Evolutionary conservation across 2,797 vertebrate genomes (phyloP), one percentile per base, ranked within the genome.

Genomic region (Neostethus bicornis): DNA sequence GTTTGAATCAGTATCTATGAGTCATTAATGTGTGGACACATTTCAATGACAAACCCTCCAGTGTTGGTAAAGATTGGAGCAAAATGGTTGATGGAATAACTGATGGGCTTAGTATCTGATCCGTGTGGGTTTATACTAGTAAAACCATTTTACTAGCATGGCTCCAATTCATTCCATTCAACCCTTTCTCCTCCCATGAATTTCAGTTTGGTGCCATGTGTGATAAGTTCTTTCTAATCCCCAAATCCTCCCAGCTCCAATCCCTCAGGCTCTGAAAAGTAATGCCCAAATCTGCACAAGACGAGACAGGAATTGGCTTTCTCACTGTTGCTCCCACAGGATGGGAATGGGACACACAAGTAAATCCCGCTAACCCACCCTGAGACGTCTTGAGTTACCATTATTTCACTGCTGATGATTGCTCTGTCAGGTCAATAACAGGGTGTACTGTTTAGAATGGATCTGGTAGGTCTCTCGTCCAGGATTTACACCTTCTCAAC

Each of bases 401-500:
- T 75, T 61, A 70, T 76, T 78, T 83, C 64, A 53, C 38, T 21
- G 50, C 42, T 21, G 7, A 41, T 59, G 70, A 66, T 66, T 59
- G 54, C 64, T 19, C 61, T 41, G 43, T 64, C 47, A 32, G 54
- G 45, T 45, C 51, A 51, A 51, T 79, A 71, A 62, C 61, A 29
- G 48, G 34, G 45, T 47, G 34, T 12, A 60, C 47, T 77, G 73
- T 84, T 81, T 72, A 65, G 70, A 79, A 51, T 48, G 52, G 61
- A 64, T 71, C 65, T 17, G 50, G 23, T 41, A 54, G 66, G 64
- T 62, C 73, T 61, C 65, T 47, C 47, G 61, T 66, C 45, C 24
- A 60, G 75, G 75, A 81, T 86, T 84, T 83, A 54, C 79, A 76
- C 69, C 64, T 75, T 54, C 78, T 86, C 73, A 69, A 38, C 43